phyloP scores from a whole-genome alignment of 2,888 invertebrate species.

The Bruchidius siliquastri region DNA sequence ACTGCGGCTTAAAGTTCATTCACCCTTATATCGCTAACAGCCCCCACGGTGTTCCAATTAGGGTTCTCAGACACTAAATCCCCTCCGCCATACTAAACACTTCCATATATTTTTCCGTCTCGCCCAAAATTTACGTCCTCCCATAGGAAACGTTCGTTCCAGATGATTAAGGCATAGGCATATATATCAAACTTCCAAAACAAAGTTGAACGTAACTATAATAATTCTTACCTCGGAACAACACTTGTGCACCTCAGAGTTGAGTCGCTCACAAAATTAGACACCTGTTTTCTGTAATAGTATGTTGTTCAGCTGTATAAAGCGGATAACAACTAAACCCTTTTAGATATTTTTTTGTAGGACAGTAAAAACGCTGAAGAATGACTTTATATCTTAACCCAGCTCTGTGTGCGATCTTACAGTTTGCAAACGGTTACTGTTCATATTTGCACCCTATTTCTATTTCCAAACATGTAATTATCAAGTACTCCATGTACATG shows the following conservation, averaged over 20 bases:
- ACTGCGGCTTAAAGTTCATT: background rate
- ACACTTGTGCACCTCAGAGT: background rate
- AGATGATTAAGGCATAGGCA: background rate
- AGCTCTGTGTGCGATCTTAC: no score
- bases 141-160: background rate
- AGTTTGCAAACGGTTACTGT: no score
- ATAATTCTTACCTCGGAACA: background rate
- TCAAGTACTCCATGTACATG: no score
- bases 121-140: background rate
- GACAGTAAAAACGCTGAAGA: no score
- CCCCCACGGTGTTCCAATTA: background rate
- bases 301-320: no score
- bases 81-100: background rate
- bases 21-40: background rate
- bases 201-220: background rate
- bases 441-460: no score
- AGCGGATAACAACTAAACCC: no score
- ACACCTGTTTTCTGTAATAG: background rate
- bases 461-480: no score
- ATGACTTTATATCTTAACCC: no score
- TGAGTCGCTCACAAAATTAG: background rate
- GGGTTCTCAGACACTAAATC: background rate
- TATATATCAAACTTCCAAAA: background rate
- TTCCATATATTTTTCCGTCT: background rate
- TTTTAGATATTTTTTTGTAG: no score